Conservation (phyloP, 2,797 vertebrate species). For the Pseudotriccus pelzelni region DNA sequence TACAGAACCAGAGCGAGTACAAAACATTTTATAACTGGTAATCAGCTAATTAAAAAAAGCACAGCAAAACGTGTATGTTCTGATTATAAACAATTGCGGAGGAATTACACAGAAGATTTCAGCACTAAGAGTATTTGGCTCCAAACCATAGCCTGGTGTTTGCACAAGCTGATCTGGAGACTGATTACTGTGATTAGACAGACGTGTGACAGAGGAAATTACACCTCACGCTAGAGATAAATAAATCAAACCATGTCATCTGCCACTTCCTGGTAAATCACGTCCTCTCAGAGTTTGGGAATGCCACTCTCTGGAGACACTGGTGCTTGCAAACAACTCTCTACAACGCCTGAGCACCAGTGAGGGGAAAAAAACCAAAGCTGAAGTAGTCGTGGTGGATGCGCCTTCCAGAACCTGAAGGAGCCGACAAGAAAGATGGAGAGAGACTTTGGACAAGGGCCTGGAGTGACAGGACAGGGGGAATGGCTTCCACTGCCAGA, state of each 20-base stretch:
- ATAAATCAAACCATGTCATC: conserved; percentile 33
- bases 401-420: neutral
- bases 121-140: conserved; percentile 38
- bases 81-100: conserved; percentile 67
- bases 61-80: conserved; percentile 68
- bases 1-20: conserved; percentile 74
- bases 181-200: conserved; percentile 51
- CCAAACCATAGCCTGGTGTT: conserved; percentile 25
- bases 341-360: neutral
- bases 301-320: neutral
- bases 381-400: neutral
- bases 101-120: conserved; percentile 60
- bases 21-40: conserved; percentile 76
- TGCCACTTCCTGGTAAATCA: neutral
- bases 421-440: neutral
- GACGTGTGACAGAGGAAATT: conserved; percentile 48
- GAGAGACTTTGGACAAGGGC: neutral
- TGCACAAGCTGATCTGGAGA: conserved; percentile 44
- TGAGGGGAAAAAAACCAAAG: accelerated
- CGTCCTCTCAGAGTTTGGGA: neutral
- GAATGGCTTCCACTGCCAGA: neutral
- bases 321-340: neutral
- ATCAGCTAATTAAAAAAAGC: conserved; percentile 78
- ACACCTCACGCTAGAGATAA: neutral
- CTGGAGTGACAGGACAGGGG: neutral